A percentile compares a stretch with the other conserved stretches of the same genome.
These are phyloP conservation scores for Eolophus roseicapilla DNA, from an alignment of 2,113 vertebrate species.

Conservation along the genomic window DNA sequence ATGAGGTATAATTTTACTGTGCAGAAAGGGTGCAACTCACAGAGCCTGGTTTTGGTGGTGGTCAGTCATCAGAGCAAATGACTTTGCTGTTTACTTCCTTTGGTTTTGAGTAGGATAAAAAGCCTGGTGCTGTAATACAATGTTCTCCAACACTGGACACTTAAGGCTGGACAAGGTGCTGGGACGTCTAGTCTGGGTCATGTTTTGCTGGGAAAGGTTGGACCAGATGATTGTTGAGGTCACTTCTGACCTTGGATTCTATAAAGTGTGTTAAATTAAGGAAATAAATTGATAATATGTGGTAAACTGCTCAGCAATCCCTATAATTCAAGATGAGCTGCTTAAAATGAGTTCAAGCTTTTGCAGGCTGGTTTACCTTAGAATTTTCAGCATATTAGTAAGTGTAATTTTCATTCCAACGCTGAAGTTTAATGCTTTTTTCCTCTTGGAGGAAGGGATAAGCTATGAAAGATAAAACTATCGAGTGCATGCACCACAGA, in stretches of 20 bases:
- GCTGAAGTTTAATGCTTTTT: background rate
- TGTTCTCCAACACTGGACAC: background rate
- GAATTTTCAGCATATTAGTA: background rate
- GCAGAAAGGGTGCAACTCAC: accelerated
- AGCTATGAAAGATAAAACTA: background rate
- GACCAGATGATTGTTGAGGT: background rate
- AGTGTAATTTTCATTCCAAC: background rate
- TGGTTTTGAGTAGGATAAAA: background rate
- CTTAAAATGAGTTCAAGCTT: background rate
- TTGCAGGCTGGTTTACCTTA: background rate
- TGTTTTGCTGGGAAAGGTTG: background rate
- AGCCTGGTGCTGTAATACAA: background rate
- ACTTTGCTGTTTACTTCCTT: background rate
- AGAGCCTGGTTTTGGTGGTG: accelerated
- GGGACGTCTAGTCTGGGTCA: background rate
- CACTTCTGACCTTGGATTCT: background rate
- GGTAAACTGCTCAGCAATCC: background rate
- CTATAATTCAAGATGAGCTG: background rate
- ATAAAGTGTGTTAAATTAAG: background rate
- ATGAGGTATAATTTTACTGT: accelerated
- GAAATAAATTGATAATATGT: background rate
- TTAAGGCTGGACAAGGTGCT: background rate
- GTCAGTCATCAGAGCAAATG: accelerated
- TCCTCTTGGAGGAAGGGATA: background rate
- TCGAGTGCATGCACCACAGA: background rate